Evolutionary conservation across 2,113 vertebrate genomes (phyloP), one percentile per base, ranked within the genome.

Genomic region (Mola mola): DNA sequence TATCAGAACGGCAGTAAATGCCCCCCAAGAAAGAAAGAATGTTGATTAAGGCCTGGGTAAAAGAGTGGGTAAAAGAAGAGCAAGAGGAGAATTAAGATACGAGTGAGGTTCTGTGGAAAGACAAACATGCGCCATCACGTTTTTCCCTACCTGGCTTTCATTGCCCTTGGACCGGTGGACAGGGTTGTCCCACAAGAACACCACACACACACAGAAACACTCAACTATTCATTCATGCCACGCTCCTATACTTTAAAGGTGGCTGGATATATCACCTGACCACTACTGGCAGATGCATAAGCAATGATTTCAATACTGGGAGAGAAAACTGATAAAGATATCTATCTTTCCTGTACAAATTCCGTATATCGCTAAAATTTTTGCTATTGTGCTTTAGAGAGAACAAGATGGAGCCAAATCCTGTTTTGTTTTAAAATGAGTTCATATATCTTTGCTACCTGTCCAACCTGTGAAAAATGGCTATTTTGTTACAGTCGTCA

Each of bases 91-190:
- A 8, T 21, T 12, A 29, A 37, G 24, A 52, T 29, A 66, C 40
- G 28, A 37, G 48, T 6, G 42, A 67, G 41, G 21, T 48, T 56
- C 67, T 49, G 50, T 60, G 52, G 75, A 52, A 60, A 64, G 42
- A 49, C 50, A 33, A 29, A 70, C 46, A 20, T 75, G 76, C 74
- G 61, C 60, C 4, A 70, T 81, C 75, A 70, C 53, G 59, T 51
- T 73, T 78, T 74, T 81, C 81, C 79, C 78, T 69, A 70, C 62
- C 78, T 79, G 53, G 49, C 55, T 46, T 20, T 15, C 15, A 37
- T 42, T 61, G 81, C 77, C 86, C 86, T 87, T 85, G 76, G 21
- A 20, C 59, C 28, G 59, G 56, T 43, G 50, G 47, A 72, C 42
- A 15, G 66, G 57, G 42, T 36, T 78, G 69, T 71, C 63, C 59